Evolutionary conservation across 2,113 vertebrate genomes (phyloP).

Genomic region (Pithys albifrons): DNA sequence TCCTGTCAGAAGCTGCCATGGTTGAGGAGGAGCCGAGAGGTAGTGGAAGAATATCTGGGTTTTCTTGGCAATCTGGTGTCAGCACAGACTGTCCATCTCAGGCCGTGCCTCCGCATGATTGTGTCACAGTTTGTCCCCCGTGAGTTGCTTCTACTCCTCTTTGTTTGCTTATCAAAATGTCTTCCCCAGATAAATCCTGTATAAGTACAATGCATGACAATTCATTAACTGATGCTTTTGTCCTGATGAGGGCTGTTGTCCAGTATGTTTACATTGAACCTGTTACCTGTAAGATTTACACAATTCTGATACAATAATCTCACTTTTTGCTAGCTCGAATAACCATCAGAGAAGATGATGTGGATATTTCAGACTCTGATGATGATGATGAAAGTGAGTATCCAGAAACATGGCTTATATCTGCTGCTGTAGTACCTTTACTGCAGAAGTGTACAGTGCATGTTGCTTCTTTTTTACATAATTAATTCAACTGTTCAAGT

Average conservation of each 20-base stretch:
- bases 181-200: background rate
- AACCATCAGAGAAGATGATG: constrained; percentile 84
- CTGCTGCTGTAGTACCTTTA: background rate
- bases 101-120: constrained; percentile 88
- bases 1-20: constrained; percentile 84
- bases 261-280: background rate
- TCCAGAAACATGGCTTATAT: background rate
- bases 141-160: constrained; percentile 55
- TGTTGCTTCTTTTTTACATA: background rate
- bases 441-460: background rate
- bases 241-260: background rate
- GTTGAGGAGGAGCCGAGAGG: constrained; percentile 84
- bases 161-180: background rate
- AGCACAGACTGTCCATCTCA: constrained; percentile 92
- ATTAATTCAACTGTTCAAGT: background rate
- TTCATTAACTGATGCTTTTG: background rate
- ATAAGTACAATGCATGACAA: background rate
- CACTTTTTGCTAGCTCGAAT: constrained; percentile 79
- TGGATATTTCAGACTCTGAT: constrained; percentile 93
- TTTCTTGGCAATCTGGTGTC: constrained; percentile 95
- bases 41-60: constrained; percentile 92
- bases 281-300: background rate
- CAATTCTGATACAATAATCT: background rate
- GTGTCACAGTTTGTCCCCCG: constrained; percentile 87
- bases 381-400: constrained; percentile 93